Evolutionary conservation across 2,113 vertebrate genomes (phyloP).

Genomic region (Columba livia): DNA sequence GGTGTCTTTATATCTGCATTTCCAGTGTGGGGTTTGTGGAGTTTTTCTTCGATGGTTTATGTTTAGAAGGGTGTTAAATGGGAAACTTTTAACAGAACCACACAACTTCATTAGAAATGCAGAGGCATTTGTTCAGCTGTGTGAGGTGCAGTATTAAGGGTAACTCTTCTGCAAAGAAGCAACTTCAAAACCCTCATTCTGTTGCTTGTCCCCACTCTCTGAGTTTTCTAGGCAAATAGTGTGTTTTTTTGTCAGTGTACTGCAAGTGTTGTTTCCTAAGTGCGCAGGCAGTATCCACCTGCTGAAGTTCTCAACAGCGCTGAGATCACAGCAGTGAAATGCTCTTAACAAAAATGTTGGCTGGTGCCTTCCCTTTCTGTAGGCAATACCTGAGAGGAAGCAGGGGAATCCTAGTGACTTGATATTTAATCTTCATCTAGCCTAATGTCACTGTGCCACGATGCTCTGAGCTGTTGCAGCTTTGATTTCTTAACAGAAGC

Average conservation of each 20-base stretch:
- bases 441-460: background rate
- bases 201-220: background rate
- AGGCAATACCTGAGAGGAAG: background rate
- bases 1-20: background rate
- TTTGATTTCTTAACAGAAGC: background rate
- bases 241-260: background rate
- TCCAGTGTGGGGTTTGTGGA: background rate
- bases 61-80: background rate
- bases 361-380: background rate
- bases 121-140: background rate
- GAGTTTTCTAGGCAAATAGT: background rate
- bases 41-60: background rate
- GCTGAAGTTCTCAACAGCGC: background rate
- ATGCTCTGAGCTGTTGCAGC: background rate
- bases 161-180: background rate
- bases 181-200: background rate
- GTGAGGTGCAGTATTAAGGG: background rate
- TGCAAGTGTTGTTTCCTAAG: background rate
- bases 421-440: background rate
- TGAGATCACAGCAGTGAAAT: background rate
- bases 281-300: background rate
- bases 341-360: background rate
- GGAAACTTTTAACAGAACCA: background rate
- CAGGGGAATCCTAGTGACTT: background rate
- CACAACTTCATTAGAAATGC: background rate